phyloP scores from a whole-genome alignment of 1,140 invertebrate genomes.

The Mylabris phalerata region DNA sequence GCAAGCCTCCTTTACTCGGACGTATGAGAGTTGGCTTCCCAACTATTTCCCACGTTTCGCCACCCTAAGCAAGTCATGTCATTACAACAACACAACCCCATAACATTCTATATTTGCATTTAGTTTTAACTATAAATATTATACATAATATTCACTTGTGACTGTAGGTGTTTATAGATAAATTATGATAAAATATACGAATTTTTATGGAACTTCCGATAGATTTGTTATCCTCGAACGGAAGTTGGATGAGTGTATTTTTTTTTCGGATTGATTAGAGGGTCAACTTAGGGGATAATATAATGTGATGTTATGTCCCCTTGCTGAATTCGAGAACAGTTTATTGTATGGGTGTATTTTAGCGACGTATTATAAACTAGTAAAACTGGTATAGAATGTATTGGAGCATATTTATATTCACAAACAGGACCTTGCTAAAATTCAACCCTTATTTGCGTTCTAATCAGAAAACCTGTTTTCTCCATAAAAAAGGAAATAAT shows the following conservation, averaged over 20 bases:
- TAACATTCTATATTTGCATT: conserved; percentile 17
- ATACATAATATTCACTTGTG: no score
- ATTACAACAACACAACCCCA: conserved; percentile 21
- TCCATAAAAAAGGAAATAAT: no score
- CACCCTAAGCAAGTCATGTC: conserved; percentile 24
- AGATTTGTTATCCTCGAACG: neutral
- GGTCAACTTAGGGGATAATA: no score
- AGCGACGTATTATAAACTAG: conserved; percentile 23
- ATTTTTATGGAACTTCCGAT: no score
- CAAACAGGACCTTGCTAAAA: conserved; percentile 5
- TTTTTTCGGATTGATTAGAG: no score
- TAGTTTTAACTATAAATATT: neutral
- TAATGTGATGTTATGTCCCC: no score
- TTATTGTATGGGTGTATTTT: conserved; percentile 3
- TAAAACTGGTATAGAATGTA: conserved; percentile 24
- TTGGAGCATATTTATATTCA: neutral
- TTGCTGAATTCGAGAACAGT: no score
- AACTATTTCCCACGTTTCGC: conserved; percentile 27
- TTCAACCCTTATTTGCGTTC: conserved; percentile 10
- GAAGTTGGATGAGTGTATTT: neutral
- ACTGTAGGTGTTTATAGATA: no score
- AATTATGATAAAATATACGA: no score
- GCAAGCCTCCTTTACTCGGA: neutral
- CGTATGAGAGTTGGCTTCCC: conserved; percentile 24
- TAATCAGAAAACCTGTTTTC: conserved; percentile 17